phyloP scores from a whole-genome alignment of 1,140 invertebrate genomes.

The Leguminivora glycinivorella region DNA sequence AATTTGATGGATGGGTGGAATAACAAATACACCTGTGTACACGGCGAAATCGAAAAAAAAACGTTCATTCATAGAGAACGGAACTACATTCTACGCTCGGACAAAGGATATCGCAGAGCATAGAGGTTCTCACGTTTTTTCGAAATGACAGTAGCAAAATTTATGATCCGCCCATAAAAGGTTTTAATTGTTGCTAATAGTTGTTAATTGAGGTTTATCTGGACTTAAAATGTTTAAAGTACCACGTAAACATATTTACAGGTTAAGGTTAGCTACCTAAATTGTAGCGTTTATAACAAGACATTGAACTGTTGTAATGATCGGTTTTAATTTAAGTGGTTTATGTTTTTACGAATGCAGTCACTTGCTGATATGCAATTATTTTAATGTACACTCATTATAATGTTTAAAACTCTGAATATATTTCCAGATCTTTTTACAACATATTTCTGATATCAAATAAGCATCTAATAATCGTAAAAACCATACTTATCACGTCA shows the following conservation, averaged over 20 bases:
- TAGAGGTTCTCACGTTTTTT: conserved; percentile 62
- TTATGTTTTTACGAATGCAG: no score
- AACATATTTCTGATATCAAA: not conserved
- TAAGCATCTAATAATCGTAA: conserved; percentile 24
- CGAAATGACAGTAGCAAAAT: conserved; percentile 49
- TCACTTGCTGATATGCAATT: no score
- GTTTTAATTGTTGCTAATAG: conserved; percentile 22
- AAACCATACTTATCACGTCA: conserved; percentile 21
- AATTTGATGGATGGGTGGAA: conserved; percentile 33
- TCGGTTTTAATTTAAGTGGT: no score
- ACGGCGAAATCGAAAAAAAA: conserved; percentile 49
- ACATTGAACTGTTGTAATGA: no score
- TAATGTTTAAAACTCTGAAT: not conserved
- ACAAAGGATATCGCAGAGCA: conserved; percentile 48
- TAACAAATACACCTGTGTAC: conserved; percentile 64
- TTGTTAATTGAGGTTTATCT: conserved; percentile 26
- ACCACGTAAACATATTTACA: not conserved
- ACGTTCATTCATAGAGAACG: conserved; percentile 54
- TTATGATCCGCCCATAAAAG: conserved; percentile 35
- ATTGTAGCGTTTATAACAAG: not conserved
- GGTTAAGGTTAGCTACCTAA: not conserved
- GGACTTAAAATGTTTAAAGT: not conserved
- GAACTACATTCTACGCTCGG: conserved; percentile 55
- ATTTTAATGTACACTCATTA: no score
- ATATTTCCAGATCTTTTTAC: not conserved